These are phyloP conservation scores for Psettodes erumei DNA, from an alignment of 2,113 vertebrate genomes.

Conservation along the genomic window DNA sequence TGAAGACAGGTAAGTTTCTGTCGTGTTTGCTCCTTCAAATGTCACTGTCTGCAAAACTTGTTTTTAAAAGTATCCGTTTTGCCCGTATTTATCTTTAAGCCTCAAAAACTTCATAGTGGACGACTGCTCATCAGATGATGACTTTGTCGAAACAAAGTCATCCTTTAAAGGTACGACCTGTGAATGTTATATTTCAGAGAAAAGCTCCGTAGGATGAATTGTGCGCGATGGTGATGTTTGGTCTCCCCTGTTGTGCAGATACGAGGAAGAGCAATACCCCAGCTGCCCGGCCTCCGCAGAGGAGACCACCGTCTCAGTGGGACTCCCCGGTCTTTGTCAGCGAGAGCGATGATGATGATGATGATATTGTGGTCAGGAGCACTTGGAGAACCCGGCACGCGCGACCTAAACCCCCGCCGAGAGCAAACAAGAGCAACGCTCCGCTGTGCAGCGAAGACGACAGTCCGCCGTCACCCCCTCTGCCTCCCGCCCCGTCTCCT, in stretches of 20 bases:
- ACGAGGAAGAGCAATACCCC: constrained; percentile 60
- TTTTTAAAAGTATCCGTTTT: background rate
- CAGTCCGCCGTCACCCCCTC: background rate
- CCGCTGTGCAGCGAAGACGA: constrained; percentile 6
- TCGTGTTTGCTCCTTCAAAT: background rate
- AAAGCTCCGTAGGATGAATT: background rate
- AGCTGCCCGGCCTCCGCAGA: constrained; percentile 38
- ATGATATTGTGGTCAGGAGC: constrained; percentile 78
- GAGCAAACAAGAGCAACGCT: background rate
- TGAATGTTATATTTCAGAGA: background rate
- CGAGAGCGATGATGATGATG: constrained; percentile 81
- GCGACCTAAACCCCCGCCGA: constrained; percentile 19
- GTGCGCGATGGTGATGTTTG: background rate
- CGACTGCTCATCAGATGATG: constrained; percentile 79
- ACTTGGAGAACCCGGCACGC: constrained; percentile 77
- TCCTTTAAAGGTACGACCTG: constrained; percentile 67
- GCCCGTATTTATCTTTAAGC: constrained; percentile 49
- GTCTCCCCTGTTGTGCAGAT: constrained; percentile 35
- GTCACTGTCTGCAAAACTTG: background rate
- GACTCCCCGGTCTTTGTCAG: constrained; percentile 79
- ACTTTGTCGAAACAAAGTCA: constrained; percentile 75
- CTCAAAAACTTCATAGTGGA: constrained; percentile 79
- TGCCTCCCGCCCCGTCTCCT: constrained; percentile 6
- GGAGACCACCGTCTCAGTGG: constrained; percentile 57
- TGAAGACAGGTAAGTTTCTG: constrained; percentile 72